Percentiles rank a stretch among this genome's conserved stretches.
These are phyloP conservation scores for Danio jaintianensis DNA, from an alignment of 2,797 vertebrate species.

Conservation along the genomic window DNA sequence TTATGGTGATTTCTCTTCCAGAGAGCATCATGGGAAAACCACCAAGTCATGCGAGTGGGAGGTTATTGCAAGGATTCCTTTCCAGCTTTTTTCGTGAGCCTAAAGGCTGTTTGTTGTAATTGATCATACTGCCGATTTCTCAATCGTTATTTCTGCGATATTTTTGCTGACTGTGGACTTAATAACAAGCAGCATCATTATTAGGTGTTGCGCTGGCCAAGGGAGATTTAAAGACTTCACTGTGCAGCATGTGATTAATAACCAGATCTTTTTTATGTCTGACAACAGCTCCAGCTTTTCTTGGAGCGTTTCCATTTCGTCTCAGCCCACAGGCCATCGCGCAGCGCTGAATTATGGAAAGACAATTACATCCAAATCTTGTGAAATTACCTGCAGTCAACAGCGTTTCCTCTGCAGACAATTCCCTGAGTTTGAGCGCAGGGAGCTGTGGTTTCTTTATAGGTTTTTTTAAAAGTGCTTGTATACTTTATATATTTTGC, in stretches of 20 bases:
- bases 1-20: constrained; percentile 34
- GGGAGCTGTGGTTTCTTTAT: constrained; percentile 30
- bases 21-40: constrained; percentile 28
- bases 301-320: constrained; percentile 20
- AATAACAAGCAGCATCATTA: constrained; percentile 19
- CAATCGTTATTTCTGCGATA: neutral
- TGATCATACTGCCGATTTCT: neutral
- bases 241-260: constrained; percentile 32
- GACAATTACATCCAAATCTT: constrained; percentile 54
- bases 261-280: constrained; percentile 29
- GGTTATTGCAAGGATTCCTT: neutral
- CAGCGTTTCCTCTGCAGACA: constrained; percentile 41
- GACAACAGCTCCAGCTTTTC: constrained; percentile 49
- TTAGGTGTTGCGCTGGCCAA: constrained; percentile 15
- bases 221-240: constrained; percentile 30
- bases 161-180: constrained; percentile 9
- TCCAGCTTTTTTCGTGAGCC: constrained; percentile 6
- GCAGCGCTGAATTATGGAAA: constrained; percentile 51
- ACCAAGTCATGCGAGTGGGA: constrained; percentile 7
- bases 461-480: neutral
- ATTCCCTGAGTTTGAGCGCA: constrained; percentile 23
- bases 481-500: constrained; percentile 4
- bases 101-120: neutral
- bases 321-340: constrained; percentile 32
- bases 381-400: constrained; percentile 54